Base-by-base conservation (phyloP, 2,113 vertebrate genomes). In the Morone saxatilis region DNA sequence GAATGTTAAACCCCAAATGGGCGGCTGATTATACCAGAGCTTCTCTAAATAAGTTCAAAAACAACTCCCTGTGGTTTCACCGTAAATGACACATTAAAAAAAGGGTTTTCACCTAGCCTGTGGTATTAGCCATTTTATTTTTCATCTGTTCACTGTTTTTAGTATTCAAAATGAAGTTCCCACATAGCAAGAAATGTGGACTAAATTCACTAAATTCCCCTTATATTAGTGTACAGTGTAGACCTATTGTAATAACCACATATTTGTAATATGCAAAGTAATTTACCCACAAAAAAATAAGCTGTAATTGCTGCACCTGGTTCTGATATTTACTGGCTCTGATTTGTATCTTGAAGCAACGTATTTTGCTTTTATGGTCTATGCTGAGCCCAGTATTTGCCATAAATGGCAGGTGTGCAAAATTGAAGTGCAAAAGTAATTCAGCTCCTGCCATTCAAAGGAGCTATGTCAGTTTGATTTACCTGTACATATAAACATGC, bases 391-490 rank as follows among this genome's bases (percentile, higher is more conserved):
- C 8, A 13, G 80, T 80, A 82, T 83, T 86, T 41, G 88, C 89
- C 71, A 70, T 91, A 89, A 90, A 93, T 80, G 91, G 89, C 91
- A 93, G 88, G 90, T 92, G 88, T 91, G 87, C 86, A 91, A 88
- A 93, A 91, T 91, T 86, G 91, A 92, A 89, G 92, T 86, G 91
- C 88, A 89, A 91, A 92, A 91, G 93, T 92, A 91, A 92, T 93
- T 93, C 89, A 84, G 89, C 81, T 81, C 74, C 90, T 90, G 90
- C 92, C 91, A 92, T 93, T 94, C 91, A 91, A 91, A 93, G 88
- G 77, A 92, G 87, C 87, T 61, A 14, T 88, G 91, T 91, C 92
- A 90, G 80, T 88, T 89, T 94, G 91, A 94, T 94, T 92, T 94
- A 93, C 86, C 88, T 88, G 73, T 76, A 84, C 84, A 90, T 73